Conservation (phyloP, 2,113 vertebrate species). For the Protobothrops flavoviridis region DNA sequence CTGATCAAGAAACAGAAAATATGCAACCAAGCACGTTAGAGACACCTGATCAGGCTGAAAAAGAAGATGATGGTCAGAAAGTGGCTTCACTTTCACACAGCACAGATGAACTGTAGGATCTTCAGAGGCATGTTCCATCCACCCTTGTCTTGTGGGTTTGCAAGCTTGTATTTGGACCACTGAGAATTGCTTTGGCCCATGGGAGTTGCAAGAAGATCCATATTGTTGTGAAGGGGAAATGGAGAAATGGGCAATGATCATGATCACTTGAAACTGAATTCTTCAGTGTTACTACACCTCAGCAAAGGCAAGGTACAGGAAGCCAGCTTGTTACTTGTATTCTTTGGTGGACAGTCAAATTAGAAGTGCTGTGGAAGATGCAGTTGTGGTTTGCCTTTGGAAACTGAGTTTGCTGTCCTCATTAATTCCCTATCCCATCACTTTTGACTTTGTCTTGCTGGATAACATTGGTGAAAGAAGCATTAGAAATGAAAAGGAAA, state of each 20-base stretch:
- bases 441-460: neutral
- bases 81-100: constrained; percentile 64
- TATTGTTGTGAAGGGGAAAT: neutral
- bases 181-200: neutral
- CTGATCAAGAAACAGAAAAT: constrained; percentile 10
- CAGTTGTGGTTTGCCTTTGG: neutral
- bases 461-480: neutral
- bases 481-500: neutral
- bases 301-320: neutral
- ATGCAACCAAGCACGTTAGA: neutral
- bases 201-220: neutral
- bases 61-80: constrained; percentile 61
- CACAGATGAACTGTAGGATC: constrained; percentile 67
- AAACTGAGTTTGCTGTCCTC: neutral
- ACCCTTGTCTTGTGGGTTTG: neutral
- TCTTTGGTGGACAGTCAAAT: neutral
- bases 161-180: neutral
- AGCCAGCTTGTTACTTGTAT: neutral
- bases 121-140: fast-evolving
- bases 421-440: neutral
- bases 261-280: neutral
- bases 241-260: neutral
- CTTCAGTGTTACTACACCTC: neutral
- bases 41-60: neutral
- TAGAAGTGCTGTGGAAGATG: neutral